A percentile compares a stretch with the other conserved stretches of the same genome.
Evolutionary conservation across 2,113 vertebrate species (phyloP).

Genomic region (Corydoras maculifer): DNA sequence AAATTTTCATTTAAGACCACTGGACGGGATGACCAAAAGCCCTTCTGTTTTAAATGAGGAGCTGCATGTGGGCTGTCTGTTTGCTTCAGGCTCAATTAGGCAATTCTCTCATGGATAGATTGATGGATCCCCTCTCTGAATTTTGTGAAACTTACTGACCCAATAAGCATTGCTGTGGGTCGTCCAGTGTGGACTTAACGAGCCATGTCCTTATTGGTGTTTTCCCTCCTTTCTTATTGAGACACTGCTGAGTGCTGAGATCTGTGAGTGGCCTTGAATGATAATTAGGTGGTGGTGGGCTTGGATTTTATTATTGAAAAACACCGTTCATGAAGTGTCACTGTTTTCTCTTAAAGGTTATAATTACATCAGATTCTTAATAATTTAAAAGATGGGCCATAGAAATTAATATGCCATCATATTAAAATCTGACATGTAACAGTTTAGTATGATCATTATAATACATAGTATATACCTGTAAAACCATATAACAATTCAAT

Average conservation of each 20-base stretch:
- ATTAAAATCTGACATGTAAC: too few relatives aligned
- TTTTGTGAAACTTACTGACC: conserved; percentile 23
- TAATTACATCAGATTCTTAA: too few relatives aligned
- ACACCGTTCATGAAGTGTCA: too few relatives aligned
- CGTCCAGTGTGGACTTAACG: conserved; percentile 39
- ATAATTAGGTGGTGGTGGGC: conserved; percentile 19
- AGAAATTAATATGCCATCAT: too few relatives aligned
- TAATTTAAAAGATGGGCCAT: too few relatives aligned
- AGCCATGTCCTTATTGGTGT: conserved; percentile 32
- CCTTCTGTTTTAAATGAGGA: conserved; percentile 1
- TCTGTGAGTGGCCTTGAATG: conserved; percentile 12
- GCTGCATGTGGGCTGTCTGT: conserved; percentile 7
- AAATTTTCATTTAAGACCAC: background rate
- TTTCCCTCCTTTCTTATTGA: conserved; percentile 19
- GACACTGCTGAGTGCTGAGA: background rate
- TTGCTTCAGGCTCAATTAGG: conserved; percentile 19
- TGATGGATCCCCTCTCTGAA: conserved; percentile 17
- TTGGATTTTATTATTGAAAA: conserved; percentile 24
- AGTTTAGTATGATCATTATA: too few relatives aligned
- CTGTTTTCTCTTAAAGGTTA: too few relatives aligned
- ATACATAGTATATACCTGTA: too few relatives aligned
- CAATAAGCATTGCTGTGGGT: conserved; percentile 5
- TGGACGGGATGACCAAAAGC: conserved; percentile 1
- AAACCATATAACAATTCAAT: too few relatives aligned
- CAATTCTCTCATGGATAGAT: conserved; percentile 8